Base-by-base conservation (phyloP, 2,888 invertebrate species). In the Epinotia demarniana region DNA sequence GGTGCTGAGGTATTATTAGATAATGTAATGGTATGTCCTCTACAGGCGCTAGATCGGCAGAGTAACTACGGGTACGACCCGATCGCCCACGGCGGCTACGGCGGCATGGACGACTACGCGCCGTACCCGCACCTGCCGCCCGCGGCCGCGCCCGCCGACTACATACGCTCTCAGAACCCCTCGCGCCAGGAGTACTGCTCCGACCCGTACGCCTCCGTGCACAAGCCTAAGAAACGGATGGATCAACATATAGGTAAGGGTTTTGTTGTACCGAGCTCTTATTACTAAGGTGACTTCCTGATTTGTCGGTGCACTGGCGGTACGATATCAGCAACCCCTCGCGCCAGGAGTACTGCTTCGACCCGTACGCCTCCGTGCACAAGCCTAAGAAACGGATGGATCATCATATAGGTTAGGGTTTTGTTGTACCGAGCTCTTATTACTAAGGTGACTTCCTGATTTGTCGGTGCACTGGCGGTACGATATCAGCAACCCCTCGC, bases 331-430 rank as follows among this genome's bases (percentile, higher is more conserved):
- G n/a, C n/a, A 97, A 97, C 93, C 97, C 97, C 80, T 97, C 97
- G 86, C 95, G 97, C 78, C 97, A 97, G 93, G 97, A 97, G 90
- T 97, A 97, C 94, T 97, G 97, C 94, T 96, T 96, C 81, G 98
- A 98, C 93, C 97, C 98, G 9, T 98, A 98, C 92, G 97, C 97
- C 79, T 97, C 97, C 79, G 97, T 98, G 80, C 97, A 97, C 90
- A 98, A 98, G 92, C 97, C 97, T 81, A 98, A 98, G 95, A 98
- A 98, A 91, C 95, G 97, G 82, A 96, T 97, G 88, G 97, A 97
- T 87, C 97, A 97, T 88, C 97, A 98, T 93, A 96, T 98, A 90
- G 98, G 98, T 98, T 87, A 95, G 96, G 94, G 60, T 16, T 12
- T 49, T 46, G n/a, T n/a, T n/a, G n/a, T n/a, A n/a, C 33, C 33